phyloP scores from a whole-genome alignment of 2,888 invertebrate species.

The Mamestra brassicae region DNA sequence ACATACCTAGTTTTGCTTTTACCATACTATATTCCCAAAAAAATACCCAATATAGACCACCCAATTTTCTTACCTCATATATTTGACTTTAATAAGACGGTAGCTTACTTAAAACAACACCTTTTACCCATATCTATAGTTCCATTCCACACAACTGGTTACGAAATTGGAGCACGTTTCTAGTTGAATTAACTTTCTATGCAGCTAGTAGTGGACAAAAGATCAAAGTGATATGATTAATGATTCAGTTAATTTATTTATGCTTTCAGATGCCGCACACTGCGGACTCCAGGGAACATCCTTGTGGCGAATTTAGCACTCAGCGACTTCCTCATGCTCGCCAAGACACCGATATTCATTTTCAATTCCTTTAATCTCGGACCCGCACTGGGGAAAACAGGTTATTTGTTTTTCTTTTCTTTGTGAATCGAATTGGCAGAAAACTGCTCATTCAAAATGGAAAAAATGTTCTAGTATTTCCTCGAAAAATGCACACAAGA shows the following conservation, averaged over 20 bases:
- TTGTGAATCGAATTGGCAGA: background rate
- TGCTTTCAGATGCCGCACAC: slow-evolving; percentile 92
- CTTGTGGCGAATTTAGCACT: slow-evolving; percentile 94
- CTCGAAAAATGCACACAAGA: too few relatives aligned
- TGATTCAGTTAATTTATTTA: slow-evolving; percentile 32
- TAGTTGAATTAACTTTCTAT: slow-evolving; percentile 58
- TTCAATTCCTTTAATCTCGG: slow-evolving; percentile 94
- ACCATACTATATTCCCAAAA: background rate
- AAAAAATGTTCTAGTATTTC: too few relatives aligned
- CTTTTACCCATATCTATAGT: slow-evolving; percentile 20
- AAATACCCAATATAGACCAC: background rate
- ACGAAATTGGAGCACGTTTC: slow-evolving; percentile 49
- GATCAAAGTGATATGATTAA: slow-evolving; percentile 63
- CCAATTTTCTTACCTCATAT: background rate
- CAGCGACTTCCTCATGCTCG: slow-evolving; percentile 94
- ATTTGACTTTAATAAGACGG: background rate
- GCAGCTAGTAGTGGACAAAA: slow-evolving; percentile 39
- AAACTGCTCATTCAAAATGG: background rate
- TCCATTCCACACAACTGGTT: slow-evolving; percentile 4
- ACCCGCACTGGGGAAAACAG: slow-evolving; percentile 93
- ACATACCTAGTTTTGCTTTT: too few relatives aligned
- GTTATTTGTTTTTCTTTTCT: slow-evolving; percentile 78
- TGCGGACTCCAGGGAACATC: slow-evolving; percentile 94
- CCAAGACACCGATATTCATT: slow-evolving; percentile 94
- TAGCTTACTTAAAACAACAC: background rate